Percentiles rank a stretch among this genome's conserved stretches.
phyloP scores from a whole-genome alignment of 2,797 vertebrate genomes.

The Orestias chungarensis region DNA sequence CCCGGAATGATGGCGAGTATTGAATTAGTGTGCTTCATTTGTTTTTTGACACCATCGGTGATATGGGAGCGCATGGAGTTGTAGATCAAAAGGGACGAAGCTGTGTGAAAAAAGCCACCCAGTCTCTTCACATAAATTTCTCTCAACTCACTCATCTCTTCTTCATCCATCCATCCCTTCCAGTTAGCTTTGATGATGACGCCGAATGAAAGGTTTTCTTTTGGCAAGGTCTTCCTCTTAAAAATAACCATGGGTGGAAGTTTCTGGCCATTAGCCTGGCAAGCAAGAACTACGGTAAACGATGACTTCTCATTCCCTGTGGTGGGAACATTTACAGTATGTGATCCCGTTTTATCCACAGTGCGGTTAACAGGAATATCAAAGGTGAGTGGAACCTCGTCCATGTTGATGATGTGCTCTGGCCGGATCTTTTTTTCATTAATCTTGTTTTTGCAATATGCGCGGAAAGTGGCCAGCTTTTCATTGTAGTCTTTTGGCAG shows the following conservation, averaged over 20 bases:
- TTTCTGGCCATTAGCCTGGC: not conserved
- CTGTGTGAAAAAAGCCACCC: no score
- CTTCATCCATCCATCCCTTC: no score
- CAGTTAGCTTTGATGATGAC: no score
- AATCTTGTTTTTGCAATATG: not conserved
- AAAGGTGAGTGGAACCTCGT: not conserved
- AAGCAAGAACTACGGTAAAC: not conserved
- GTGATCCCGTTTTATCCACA: not conserved
- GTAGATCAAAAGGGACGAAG: no score
- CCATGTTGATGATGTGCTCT: slow-evolving; percentile 1
- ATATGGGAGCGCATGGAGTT: no score
- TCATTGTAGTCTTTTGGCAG: no score
- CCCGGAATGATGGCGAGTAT: not conserved
- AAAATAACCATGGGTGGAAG: no score
- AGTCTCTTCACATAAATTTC: no score
- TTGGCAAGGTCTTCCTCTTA: no score
- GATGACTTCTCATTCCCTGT: not conserved
- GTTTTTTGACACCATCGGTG: not conserved
- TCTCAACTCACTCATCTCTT: no score
- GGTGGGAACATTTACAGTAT: not conserved
- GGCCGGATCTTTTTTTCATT: not conserved
- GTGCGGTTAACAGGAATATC: not conserved
- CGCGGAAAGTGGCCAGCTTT: no score
- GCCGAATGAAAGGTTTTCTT: no score
- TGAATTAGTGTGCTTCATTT: not conserved